Conservation (phyloP, 2,797 vertebrate genomes). For the Cyclopterus lumpus region DNA sequence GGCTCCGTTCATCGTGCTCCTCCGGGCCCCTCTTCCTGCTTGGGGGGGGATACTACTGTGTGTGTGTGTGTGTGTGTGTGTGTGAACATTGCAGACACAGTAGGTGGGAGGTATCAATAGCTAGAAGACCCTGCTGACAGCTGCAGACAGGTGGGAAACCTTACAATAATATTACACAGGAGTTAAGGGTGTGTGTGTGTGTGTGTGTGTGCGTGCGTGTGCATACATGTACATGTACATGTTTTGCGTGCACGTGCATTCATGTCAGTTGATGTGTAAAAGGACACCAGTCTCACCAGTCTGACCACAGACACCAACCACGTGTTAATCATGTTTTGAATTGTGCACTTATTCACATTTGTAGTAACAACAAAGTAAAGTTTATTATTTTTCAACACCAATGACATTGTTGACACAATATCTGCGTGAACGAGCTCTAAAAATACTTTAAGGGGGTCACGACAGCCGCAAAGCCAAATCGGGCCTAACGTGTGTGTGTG, state of each 20-base stretch:
- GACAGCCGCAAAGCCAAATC: not conserved
- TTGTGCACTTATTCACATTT: not conserved
- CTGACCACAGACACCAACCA: not conserved
- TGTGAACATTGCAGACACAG: slow-evolving; percentile 37
- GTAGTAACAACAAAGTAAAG: not conserved
- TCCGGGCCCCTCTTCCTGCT: slow-evolving; percentile 29
- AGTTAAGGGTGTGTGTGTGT: slow-evolving; percentile 36
- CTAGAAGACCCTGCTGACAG: slow-evolving; percentile 63
- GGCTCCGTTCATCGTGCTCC: slow-evolving; percentile 44
- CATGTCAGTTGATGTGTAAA: slow-evolving; percentile 14
- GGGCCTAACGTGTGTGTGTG: not conserved
- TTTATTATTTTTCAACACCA: not conserved
- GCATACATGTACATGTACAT: slow-evolving; percentile 3
- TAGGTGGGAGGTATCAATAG: slow-evolving; percentile 60
- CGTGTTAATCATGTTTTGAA: not conserved
- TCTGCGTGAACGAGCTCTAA: not conserved
- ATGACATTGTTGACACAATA: not conserved
- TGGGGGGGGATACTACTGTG: slow-evolving; percentile 47
- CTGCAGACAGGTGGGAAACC: slow-evolving; percentile 72
- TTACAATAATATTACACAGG: slow-evolving; percentile 58
- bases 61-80: slow-evolving; percentile 24
- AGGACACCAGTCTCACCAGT: not conserved
- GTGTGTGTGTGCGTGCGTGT: slow-evolving; percentile 4
- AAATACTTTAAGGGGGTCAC: not conserved
- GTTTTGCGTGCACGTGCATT: not conserved